phyloP scores from a whole-genome alignment of 1,140 invertebrate species.

The Calephelis virginiensis region DNA sequence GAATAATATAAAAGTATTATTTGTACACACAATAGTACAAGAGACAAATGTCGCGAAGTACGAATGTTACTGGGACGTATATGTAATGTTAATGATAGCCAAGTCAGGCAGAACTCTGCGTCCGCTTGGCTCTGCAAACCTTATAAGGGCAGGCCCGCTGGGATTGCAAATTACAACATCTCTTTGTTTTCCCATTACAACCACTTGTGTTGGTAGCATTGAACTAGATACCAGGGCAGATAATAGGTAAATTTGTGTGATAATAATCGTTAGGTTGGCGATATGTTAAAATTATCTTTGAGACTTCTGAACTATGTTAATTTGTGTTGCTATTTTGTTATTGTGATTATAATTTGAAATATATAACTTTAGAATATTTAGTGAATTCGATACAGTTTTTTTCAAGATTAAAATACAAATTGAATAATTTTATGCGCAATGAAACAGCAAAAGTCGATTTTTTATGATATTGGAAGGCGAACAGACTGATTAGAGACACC shows the following conservation, averaged over 20 bases:
- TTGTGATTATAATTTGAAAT: no score
- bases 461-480: no score
- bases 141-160: conserved; percentile 50
- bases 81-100: conserved; percentile 9
- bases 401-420: no score
- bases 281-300: conserved; percentile 7
- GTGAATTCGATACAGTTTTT: no score
- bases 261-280: conserved; percentile 29
- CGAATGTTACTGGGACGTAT: conserved; percentile 9
- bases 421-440: no score
- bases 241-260: conserved; percentile 32
- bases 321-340: not conserved
- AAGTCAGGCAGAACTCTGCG: conserved; percentile 19
- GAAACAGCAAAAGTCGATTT: no score
- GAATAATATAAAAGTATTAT: no score
- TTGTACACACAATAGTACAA: no score
- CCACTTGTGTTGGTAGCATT: conserved; percentile 21
- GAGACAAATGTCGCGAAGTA: not conserved
- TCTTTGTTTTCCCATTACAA: conserved; percentile 52
- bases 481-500: no score
- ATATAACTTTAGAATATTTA: no score
- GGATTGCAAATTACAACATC: conserved; percentile 61
- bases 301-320: conserved; percentile 4
- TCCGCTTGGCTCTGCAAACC: conserved; percentile 20
- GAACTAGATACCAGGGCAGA: conserved; percentile 34